These are phyloP conservation scores for Asteroscopus sphinx DNA, from an alignment of 2,888 invertebrate genomes.

Conservation along the genomic window DNA sequence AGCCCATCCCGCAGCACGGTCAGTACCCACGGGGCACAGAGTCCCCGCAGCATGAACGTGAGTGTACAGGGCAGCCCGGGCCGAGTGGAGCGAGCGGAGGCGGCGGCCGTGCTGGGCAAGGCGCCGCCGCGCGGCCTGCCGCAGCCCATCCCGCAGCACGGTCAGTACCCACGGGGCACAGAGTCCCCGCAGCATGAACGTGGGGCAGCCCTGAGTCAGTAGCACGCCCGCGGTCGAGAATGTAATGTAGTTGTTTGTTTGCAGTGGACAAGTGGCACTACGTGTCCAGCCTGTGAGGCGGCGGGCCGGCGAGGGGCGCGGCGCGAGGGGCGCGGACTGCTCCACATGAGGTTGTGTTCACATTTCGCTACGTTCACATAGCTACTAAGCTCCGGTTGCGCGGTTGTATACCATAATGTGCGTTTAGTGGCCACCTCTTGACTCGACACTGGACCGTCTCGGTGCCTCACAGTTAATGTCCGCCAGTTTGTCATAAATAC, in stretches of 20 bases:
- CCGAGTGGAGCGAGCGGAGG: too few relatives aligned
- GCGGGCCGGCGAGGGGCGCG: not conserved
- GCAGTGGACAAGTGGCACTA: slow-evolving; percentile 84
- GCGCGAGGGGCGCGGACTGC: not conserved
- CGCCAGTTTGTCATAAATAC: not conserved
- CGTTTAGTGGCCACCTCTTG: not conserved
- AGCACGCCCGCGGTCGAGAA: too few relatives aligned
- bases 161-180: not conserved
- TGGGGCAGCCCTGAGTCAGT: too few relatives aligned
- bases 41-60: not conserved
- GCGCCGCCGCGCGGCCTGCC: not conserved
- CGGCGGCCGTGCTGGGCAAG: not conserved
- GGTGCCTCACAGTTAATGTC: not conserved
- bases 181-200: not conserved
- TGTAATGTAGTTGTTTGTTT: slow-evolving; percentile 42
- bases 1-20: slow-evolving; percentile 36
- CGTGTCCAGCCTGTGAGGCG: slow-evolving; percentile 74
- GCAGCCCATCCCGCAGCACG: not conserved
- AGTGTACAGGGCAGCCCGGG: not conserved
- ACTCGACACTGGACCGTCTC: slow-evolving; percentile 3
- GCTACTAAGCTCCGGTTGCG: too few relatives aligned
- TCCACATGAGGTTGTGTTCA: too few relatives aligned
- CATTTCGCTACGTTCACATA: too few relatives aligned
- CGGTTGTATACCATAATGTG: too few relatives aligned
- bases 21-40: not conserved